Base-by-base conservation (phyloP, 1,140 invertebrate genomes). In the Hypsibius dujardini region DNA sequence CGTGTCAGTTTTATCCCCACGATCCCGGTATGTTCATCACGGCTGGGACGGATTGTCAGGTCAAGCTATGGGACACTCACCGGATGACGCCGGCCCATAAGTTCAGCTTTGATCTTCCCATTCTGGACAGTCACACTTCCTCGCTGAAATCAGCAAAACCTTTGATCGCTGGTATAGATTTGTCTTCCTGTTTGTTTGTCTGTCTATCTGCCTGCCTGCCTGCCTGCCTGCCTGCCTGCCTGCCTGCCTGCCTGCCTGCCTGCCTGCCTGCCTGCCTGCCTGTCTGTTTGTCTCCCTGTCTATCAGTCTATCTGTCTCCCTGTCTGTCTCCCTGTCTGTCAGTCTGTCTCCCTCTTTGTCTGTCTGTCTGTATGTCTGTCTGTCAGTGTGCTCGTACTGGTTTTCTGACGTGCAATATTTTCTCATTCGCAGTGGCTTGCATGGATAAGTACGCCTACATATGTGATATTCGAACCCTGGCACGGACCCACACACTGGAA, bases 21-120 rank as follows among this genome's bases (percentile, higher is more conserved):
- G 83, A 84, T 74, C 83, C 79, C 28, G 83, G 82, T 12, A 76
- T 82, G 70, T 84, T 84, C 75, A 76, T 77, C 0, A 76, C 81
- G 12, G 82, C 81, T 77, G 79, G 82, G 7, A 78, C 79, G 72
- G 83, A 84, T 74, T 76, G 78, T 71, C 70, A 75, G 14, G 73
- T 84, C 0, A 83, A 83, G 76, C 74, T 84, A 3, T 84, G 83
- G 83, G 83, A 84, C 75, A 80, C 83, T 50, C 83, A 83, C 73
- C 76, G 62, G 46, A 71, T 83, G 67, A 77, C 79, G 76, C 77
- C 80, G 50, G 82, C 78, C 28, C 81, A 82, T 72, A 75, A 76
- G 59, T 79, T 80, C 74, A 71, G 74, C 70, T 79, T 83, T 45
- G 76, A 75, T 67, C 76, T 77, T 40, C 76, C 79, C 71, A 77